Percentiles rank a stretch among this genome's conserved stretches.
These are phyloP conservation scores for Trichonephila inaurata DNA, from an alignment of 1,140 invertebrate genomes.

Conservation along the genomic window DNA sequence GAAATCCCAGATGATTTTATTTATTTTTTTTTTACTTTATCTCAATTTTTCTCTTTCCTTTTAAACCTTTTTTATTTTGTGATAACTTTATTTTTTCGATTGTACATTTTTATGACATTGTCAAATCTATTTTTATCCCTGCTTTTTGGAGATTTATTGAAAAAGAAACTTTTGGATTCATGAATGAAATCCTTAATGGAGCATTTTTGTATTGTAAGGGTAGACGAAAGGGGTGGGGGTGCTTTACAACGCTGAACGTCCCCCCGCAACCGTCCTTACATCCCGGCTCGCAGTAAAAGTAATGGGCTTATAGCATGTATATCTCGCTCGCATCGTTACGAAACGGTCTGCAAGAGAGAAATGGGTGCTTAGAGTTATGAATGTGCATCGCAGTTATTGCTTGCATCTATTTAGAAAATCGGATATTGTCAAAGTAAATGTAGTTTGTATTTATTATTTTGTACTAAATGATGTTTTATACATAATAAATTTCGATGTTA, in stretches of 20 bases:
- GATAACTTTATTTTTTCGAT: conserved; percentile 56
- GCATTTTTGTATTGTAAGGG: neutral
- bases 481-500: too few relatives aligned
- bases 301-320: conserved; percentile 20
- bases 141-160: conserved; percentile 37
- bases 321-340: neutral
- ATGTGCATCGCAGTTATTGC: neutral
- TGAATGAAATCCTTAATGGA: conserved; percentile 55
- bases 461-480: neutral
- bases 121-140: conserved; percentile 36
- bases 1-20: conserved; percentile 27
- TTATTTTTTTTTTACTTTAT: neutral
- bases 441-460: neutral
- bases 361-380: neutral
- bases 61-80: conserved; percentile 6
- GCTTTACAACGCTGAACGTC: neutral
- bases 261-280: neutral
- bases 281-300: conserved; percentile 10
- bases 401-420: neutral
- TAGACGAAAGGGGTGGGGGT: neutral
- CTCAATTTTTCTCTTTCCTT: neutral
- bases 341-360: neutral
- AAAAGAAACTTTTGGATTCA: conserved; percentile 13
- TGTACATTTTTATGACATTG: conserved; percentile 64
- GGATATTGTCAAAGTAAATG: neutral